These are phyloP conservation scores for Zaprionus nigranus DNA, from an alignment of 1,140 invertebrate genomes.

Conservation along the genomic window DNA sequence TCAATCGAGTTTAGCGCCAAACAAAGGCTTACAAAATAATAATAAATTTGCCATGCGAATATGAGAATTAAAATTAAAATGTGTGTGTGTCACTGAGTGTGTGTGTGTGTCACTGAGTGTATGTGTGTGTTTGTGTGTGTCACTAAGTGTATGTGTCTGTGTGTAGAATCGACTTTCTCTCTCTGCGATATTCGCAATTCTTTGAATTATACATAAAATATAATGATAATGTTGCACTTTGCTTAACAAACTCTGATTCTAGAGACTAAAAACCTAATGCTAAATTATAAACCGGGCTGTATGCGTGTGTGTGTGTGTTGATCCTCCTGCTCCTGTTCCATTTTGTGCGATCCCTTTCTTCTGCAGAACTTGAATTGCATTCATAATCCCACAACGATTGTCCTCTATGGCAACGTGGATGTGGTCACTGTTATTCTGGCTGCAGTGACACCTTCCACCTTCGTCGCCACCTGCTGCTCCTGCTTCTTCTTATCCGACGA, in stretches of 20 bases:
- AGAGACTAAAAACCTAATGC: constrained; percentile 68
- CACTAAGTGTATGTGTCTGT: constrained; percentile 4
- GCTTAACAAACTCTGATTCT: constrained; percentile 56
- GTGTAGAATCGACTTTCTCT: neutral
- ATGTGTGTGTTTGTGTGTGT: constrained; percentile 1
- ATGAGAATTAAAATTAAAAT: constrained; percentile 8
- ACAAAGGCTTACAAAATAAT: neutral
- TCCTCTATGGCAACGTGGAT: constrained; percentile 39
- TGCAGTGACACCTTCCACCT: neutral
- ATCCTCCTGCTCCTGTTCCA: neutral
- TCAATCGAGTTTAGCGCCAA: constrained; percentile 19
- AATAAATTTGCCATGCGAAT: constrained; percentile 18
- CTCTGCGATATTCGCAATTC: constrained; percentile 21
- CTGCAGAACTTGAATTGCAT: neutral
- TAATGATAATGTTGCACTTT: constrained; percentile 73
- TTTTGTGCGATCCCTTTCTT: constrained; percentile 59
- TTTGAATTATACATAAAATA: constrained; percentile 35
- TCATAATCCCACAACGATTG: constrained; percentile 4
- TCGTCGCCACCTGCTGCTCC: constrained; percentile 3
- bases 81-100: constrained; percentile 3
- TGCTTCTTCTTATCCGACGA: constrained; percentile 20
- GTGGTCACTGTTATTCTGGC: constrained; percentile 19
- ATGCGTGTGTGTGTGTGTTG: constrained; percentile 34
- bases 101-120: constrained; percentile 7
- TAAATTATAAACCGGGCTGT: constrained; percentile 68